A percentile compares a stretch with the other conserved stretches of the same genome.
Conservation (phyloP, 2,888 invertebrate genomes). For the Eupithecia insigniata region DNA sequence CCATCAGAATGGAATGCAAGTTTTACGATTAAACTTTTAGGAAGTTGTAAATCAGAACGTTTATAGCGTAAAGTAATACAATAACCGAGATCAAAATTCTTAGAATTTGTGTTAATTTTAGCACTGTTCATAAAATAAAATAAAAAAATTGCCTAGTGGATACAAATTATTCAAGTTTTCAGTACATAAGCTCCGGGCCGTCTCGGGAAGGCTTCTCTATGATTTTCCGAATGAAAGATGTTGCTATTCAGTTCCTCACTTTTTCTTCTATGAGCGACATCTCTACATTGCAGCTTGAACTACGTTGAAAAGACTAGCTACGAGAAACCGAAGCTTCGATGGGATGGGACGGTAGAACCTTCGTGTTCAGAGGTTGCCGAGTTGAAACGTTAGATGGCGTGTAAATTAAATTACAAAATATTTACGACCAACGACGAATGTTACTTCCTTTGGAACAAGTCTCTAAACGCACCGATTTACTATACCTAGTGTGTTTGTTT, state of each 20-base stretch:
- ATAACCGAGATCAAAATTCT: slow-evolving; percentile 7
- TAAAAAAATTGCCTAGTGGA: neutral
- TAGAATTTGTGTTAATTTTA: neutral
- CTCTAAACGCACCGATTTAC: neutral
- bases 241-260: neutral
- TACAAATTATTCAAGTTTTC: neutral
- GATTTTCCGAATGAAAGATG: neutral
- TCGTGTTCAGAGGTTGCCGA: slow-evolving; percentile 24
- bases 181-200: neutral
- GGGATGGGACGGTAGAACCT: slow-evolving; percentile 1
- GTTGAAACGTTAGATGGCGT: slow-evolving; percentile 29
- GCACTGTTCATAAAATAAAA: neutral
- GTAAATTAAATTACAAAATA: neutral
- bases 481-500: neutral
- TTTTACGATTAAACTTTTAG: slow-evolving; percentile 11
- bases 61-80: slow-evolving; percentile 6
- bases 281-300: slow-evolving; percentile 45
- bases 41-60: slow-evolving; percentile 14
- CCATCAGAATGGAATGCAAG: slow-evolving; percentile 4
- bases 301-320: slow-evolving; percentile 20
- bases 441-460: neutral
- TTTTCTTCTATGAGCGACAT: slow-evolving; percentile 49
- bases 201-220: neutral
- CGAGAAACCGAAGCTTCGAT: neutral
- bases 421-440: neutral